phyloP scores from a whole-genome alignment of 2,113 vertebrate species.

The Bufo gargarizans region DNA sequence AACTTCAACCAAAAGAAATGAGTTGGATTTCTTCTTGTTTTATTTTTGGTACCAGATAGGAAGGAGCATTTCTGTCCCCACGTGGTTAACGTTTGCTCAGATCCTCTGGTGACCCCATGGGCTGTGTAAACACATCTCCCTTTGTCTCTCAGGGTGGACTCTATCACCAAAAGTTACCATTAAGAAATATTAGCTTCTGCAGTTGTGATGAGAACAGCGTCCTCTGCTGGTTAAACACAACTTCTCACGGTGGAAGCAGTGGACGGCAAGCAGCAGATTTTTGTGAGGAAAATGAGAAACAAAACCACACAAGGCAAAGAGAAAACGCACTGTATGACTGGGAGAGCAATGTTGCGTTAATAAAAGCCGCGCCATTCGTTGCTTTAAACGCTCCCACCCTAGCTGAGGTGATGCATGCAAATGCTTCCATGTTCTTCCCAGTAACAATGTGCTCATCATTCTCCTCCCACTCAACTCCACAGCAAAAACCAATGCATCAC shows the following conservation, averaged over 20 bases:
- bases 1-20: no score
- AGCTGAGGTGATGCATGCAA: conserved; percentile 49
- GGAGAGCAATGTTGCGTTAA: not conserved
- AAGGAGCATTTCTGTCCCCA: no score
- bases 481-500: conserved; percentile 51
- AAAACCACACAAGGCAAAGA: no score
- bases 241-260: not conserved
- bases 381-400: conserved; percentile 29
- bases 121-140: no score
- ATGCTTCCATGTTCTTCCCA: conserved; percentile 54
- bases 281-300: not conserved
- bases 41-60: no score
- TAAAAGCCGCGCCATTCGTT: not conserved
- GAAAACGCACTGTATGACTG: not conserved
- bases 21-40: no score
- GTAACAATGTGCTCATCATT: conserved; percentile 56
- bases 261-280: not conserved
- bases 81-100: no score
- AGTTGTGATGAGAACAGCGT: not conserved
- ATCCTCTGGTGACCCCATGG: no score
- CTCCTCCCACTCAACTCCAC: conserved; percentile 47
- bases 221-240: conserved; percentile 8
- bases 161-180: not conserved
- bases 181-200: not conserved
- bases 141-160: no score